These are phyloP conservation scores for Caenorhabditis panamensis DNA, from an alignment of 2,888 invertebrate species.

Conservation along the genomic window DNA sequence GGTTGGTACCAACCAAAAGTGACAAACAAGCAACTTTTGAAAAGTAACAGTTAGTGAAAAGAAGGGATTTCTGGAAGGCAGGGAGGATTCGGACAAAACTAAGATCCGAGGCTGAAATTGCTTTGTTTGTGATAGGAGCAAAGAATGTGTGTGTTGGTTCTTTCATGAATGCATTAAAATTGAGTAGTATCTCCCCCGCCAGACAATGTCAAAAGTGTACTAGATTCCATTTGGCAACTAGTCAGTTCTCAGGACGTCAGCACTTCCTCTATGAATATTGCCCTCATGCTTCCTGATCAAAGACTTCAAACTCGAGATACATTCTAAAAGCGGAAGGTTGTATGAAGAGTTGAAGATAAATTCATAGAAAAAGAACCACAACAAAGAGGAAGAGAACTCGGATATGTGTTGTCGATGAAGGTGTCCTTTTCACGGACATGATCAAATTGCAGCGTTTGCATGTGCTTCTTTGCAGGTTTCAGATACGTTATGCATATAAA, in stretches of 20 bases:
- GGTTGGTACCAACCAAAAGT: conserved; percentile 3
- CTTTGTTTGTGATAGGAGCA: conserved; percentile 49
- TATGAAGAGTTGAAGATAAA: not conserved
- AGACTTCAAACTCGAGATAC: no score
- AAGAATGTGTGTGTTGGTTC: conserved; percentile 51
- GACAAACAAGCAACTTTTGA: conserved; percentile 20
- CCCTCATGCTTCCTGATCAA: no score
- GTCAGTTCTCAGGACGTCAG: conserved; percentile 9
- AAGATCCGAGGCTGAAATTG: conserved; percentile 21
- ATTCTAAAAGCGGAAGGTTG: not conserved
- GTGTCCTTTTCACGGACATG: conserved; percentile 32
- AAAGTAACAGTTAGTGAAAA: not conserved
- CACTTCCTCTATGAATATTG: conserved; percentile 6
- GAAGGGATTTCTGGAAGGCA: conserved; percentile 7
- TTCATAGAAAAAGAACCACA: not conserved
- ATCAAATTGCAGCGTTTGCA: conserved; percentile 39
- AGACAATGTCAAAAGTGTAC: conserved; percentile 57
- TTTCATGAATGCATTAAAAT: conserved; percentile 58
- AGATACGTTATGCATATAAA: conserved; percentile 3
- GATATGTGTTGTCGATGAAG: not conserved
- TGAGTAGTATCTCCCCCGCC: conserved; percentile 45
- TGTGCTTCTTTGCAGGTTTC: conserved; percentile 31
- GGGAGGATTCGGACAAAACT: not conserved
- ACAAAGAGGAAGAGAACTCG: not conserved
- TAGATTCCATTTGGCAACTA: conserved; percentile 27